phyloP scores from a whole-genome alignment of 2,113 vertebrate genomes.

The Philantomba maxwellii region DNA sequence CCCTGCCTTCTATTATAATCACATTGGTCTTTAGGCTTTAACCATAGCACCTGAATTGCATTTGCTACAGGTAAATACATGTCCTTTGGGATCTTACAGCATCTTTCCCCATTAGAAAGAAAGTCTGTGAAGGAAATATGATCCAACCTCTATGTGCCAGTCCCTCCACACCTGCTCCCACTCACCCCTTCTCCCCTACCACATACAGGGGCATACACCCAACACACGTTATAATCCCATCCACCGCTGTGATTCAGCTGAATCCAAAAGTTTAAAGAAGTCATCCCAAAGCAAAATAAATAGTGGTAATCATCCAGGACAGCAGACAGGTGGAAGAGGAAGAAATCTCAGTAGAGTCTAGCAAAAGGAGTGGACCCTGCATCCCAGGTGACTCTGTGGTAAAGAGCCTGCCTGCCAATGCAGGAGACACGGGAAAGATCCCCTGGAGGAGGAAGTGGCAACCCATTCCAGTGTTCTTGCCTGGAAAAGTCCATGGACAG shows the following conservation, averaged over 20 bases:
- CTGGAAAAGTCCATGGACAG: neutral
- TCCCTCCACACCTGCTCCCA: neutral
- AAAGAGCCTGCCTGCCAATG: neutral
- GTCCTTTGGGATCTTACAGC: neutral
- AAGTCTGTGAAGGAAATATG: neutral
- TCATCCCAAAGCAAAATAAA: neutral
- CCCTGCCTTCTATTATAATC: neutral
- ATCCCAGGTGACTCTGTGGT: neutral
- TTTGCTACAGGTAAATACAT: neutral
- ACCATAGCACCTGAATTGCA: neutral
- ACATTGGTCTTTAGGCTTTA: neutral
- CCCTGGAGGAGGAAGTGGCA: neutral
- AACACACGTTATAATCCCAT: neutral
- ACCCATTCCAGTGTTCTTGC: neutral
- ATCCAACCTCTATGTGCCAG: neutral
- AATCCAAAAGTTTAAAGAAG: neutral
- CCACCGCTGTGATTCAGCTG: neutral
- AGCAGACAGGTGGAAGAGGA: neutral
- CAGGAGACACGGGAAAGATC: neutral
- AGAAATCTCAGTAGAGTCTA: neutral
- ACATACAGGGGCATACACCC: rapidly evolving
- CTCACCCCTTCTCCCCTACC: too few relatives aligned
- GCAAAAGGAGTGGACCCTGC: neutral
- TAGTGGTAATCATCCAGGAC: neutral
- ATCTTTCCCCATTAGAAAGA: neutral